Evolutionary conservation across 2,113 vertebrate species (phyloP), one percentile per base, ranked within the genome.

Genomic region (Myocastor coypus): DNA sequence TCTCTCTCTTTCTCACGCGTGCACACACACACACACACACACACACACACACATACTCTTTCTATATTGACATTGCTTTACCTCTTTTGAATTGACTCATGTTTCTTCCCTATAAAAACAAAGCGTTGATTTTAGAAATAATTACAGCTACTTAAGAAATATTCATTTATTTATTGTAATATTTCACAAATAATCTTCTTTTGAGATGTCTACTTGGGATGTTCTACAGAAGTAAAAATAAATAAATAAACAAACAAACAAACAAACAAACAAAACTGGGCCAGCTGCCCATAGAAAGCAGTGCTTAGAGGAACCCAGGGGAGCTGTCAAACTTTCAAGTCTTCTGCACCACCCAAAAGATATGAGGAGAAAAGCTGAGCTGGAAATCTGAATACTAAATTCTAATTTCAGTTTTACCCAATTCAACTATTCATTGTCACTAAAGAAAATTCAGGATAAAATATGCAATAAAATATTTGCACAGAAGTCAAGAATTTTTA

Each of bases 81-180:
- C n/a, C 20, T 83, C 42, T 80, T 92, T 81, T 46, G 46, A 73
- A 61, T 24, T 61, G 59, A 26, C 20, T 59, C 57, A 59, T 59
- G 19, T 78, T 94, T 94, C 80, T 92, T 80, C 89, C 80, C 64
- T 87, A 42, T 80, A 73, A 93, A 96, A 91, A 37, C 28, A 92
- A 93, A 82, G 13, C 17, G 89, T 96, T 90, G 24, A 84, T 92
- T 93, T 93, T 92, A 87, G 16, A 90, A 81, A 83, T 68, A 16
- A 87, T 69, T 83, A 64, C 7, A 92, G n/a, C 0, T 19, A 75
- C 19, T 87, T 78, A 89, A 88, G 71, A 66, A 88, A 84, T 88
- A 81, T 17, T 91, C 7, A 57, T 75, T 86, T 75, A 68, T 92
- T 95, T 83, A 83, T 92, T 89, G 34, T 77, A 87, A 96, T 81